Evolutionary conservation across 2,113 vertebrate species (phyloP), one percentile per base, ranked within the genome.

Genomic region (Paramormyrops kingsleyae): DNA sequence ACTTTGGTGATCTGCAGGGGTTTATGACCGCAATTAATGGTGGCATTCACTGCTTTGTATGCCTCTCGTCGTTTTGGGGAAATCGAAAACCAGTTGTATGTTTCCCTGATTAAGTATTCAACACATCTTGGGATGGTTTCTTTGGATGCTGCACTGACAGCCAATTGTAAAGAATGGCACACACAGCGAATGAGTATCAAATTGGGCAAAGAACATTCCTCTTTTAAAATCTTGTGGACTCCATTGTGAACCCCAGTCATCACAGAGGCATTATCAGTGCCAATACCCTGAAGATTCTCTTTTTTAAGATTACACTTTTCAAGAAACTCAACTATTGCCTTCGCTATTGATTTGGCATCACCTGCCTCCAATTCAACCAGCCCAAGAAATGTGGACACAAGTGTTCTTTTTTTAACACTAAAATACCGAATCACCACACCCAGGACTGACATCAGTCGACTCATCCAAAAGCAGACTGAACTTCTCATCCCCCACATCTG

Each of bases 1-100:
- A 89, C 39, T 56, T 89, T 89, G 27, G 47, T 89, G 15, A 56
- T 89, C 27, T 50, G 70, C 8, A 89, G 35, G 77, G 88, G 88
- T 53, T 83, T 83, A 31, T 89, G n/a, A 19, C 70, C 77, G 84
- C 88, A 89, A 42, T 89, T 89, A 42, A 84, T 84, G 88, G 74
- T 84, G 15, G n/a, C 88, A 89, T 89, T 59, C 17, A 89, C 35
- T 0, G 27, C 47, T 53, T 83, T 80, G 74, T 83, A 89, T 15
- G 47, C 88, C 59, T 89, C 66, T 8, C 66, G 6, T 5, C 74
- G 49, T 42, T 83, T 83, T 53, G 88, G 59, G 15, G 42, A 52
- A 12, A 50, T 10, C 10, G n/a, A 86, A 83, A 89, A 80, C 46
- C 88, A 89, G 46, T 52, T 80, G 8, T 77, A 47, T 4, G 88